Base-by-base conservation (phyloP, 1,140 invertebrate genomes). In the Brachionus plicatilis region DNA sequence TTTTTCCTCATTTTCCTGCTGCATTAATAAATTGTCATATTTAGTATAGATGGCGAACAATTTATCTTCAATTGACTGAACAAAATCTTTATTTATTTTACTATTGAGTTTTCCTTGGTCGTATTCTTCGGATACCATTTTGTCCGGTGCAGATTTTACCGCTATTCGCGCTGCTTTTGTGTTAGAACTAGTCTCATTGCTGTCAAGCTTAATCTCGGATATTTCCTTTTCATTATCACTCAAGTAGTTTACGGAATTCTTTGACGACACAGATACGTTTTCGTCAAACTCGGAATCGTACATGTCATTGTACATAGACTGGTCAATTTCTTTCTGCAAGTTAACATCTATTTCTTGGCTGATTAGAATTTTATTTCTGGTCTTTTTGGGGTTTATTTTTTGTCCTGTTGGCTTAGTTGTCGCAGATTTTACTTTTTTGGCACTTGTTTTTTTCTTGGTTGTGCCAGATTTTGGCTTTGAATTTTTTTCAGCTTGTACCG, bases 211-310 rank as follows among this genome's bases (percentile, higher is more conserved):
- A 8, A 72, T 72, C 33, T 72, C 68, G 5, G 68, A 72, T 43
- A 72, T 43, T 72, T 72, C 68, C 33, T 72, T 68, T 33, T 75
- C 70, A 75, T 75, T 76, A 50, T 76, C 72, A 76, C 45, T 72
- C 33, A 72, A 72, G n/a, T 43, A 72, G 43, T 41, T 43, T 9
- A 43, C 41, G 17, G 68, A 41, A 43, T 72, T 72, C 43, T 72
- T 72, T 20, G 68, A 72, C 8, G 68, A 72, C 11, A 72, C 41
- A 14, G 68, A 72, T 17, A 43, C 14, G 20, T 47, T 47, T 27
- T 76, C 43, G 27, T 76, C 41, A 37, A 76, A 47, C 12, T 20
- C 45, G 7, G 41, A 50, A 24, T 76, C 72, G 17, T 53, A 50
- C 17, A 60, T 60, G 17, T 50, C 72, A 76, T 76, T 50, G 12